phyloP scores from a whole-genome alignment of 2,797 vertebrate species.

The Xiphorhynchus erythropygius region DNA sequence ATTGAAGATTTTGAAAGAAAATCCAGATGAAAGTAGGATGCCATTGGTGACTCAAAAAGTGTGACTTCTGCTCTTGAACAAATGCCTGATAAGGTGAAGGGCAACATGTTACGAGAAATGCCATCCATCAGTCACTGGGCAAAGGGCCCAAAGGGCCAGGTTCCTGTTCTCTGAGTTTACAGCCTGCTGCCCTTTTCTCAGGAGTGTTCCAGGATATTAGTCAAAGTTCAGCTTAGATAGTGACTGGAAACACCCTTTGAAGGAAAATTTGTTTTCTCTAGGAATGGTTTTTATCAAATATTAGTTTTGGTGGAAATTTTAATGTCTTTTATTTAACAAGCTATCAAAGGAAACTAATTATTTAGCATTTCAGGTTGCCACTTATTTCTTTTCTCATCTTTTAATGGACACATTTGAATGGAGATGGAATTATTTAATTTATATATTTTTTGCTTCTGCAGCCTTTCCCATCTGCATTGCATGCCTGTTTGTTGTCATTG shows the following conservation, averaged over 20 bases:
- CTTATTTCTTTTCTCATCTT: not conserved
- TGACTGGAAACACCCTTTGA: not conserved
- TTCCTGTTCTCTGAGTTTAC: not conserved
- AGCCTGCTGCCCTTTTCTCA: not conserved
- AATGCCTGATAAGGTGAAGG: not conserved
- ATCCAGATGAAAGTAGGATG: not conserved
- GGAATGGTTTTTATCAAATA: not conserved
- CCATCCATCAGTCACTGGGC: not conserved
- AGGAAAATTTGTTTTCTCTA: not conserved
- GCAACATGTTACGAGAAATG: not conserved
- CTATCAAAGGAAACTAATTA: not conserved
- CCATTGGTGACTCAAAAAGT: not conserved
- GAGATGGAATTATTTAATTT: not conserved
- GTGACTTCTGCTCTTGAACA: not conserved
- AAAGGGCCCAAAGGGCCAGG: not conserved
- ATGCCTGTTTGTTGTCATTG: not conserved
- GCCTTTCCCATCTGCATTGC: not conserved
- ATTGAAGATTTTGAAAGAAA: not conserved
- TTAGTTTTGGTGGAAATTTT: not conserved
- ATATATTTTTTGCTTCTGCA: not conserved
- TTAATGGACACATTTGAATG: not conserved
- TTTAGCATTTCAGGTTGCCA: not conserved
- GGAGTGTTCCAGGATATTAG: not conserved
- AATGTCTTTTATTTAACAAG: not conserved
- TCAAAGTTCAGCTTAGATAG: not conserved